These are phyloP conservation scores for Lordiphosa collinella DNA, from an alignment of 1,140 invertebrate genomes.

Conservation along the genomic window DNA sequence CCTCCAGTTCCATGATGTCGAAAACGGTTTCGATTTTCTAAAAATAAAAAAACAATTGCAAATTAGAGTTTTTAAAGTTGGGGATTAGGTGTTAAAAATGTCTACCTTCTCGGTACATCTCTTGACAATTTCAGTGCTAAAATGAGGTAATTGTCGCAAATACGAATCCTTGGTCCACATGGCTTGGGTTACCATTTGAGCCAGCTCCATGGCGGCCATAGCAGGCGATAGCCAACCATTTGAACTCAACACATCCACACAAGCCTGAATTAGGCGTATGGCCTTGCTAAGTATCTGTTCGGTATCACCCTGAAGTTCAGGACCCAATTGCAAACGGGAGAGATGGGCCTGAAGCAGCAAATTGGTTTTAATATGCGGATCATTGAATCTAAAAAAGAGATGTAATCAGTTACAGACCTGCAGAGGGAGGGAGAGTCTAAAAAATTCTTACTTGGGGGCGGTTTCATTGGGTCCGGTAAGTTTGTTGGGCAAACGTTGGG, in stretches of 20 bases:
- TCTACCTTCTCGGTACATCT: slow-evolving; percentile 90
- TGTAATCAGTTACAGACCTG: not conserved
- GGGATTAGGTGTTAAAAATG: rapidly evolving
- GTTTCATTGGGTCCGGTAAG: slow-evolving; percentile 82
- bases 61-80: not conserved
- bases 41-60: slow-evolving; percentile 22
- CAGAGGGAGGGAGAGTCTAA: not conserved
- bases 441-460: slow-evolving; percentile 81
- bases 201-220: slow-evolving; percentile 99
- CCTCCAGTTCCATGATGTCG: slow-evolving; percentile 99
- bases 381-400: slow-evolving; percentile 87
- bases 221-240: slow-evolving; percentile 99
- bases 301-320: slow-evolving; percentile 98
- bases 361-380: slow-evolving; percentile 98
- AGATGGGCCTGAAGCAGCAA: slow-evolving; percentile 97
- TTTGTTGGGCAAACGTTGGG: slow-evolving; percentile 90
- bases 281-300: slow-evolving; percentile 94
- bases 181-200: slow-evolving; percentile 99
- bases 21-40: slow-evolving; percentile 97
- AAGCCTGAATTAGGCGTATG: slow-evolving; percentile 96
- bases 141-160: slow-evolving; percentile 98
- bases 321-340: slow-evolving; percentile 94
- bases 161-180: slow-evolving; percentile 99
- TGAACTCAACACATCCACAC: slow-evolving; percentile 98
- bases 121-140: slow-evolving; percentile 93